These are phyloP conservation scores for Zaprionus bogoriensis DNA, from an alignment of 2,888 invertebrate genomes.

Conservation along the genomic window DNA sequence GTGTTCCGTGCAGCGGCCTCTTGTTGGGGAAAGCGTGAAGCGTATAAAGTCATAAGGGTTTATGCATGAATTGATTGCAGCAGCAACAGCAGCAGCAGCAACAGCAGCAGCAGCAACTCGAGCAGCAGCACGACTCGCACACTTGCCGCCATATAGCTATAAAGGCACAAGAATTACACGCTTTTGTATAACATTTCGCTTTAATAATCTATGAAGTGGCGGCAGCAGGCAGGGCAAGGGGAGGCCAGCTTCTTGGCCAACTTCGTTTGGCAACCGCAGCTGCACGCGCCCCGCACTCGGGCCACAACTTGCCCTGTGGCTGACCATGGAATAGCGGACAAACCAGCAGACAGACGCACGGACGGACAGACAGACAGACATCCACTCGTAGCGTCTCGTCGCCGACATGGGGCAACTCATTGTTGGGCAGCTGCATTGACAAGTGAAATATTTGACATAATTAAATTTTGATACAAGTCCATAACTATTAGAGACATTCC, in stretches of 20 bases:
- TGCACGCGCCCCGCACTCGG: slow-evolving; percentile 15
- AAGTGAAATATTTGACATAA: slow-evolving; percentile 80
- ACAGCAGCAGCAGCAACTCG: background rate
- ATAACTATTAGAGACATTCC: slow-evolving; percentile 66
- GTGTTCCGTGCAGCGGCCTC: slow-evolving; percentile 50
- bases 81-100: slow-evolving; percentile 27
- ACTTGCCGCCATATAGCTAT: slow-evolving; percentile 49
- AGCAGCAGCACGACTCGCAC: slow-evolving; percentile 16
- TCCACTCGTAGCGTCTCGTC: background rate
- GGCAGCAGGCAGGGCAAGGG: slow-evolving; percentile 7
- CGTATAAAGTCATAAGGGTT: slow-evolving; percentile 78
- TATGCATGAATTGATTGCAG: slow-evolving; percentile 78
- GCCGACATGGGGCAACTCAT: too few relatives aligned
- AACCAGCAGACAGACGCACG: background rate
- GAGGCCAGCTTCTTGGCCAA: slow-evolving; percentile 29
- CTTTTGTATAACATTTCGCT: slow-evolving; percentile 72
- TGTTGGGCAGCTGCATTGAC: slow-evolving; percentile 65
- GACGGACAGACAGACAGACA: background rate
- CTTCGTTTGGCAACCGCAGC: slow-evolving; percentile 36
- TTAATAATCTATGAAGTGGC: slow-evolving; percentile 80
- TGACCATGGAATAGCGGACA: slow-evolving; percentile 11
- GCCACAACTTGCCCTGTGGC: slow-evolving; percentile 12
- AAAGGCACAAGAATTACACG: slow-evolving; percentile 69
- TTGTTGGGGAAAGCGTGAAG: slow-evolving; percentile 77
- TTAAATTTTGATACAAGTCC: slow-evolving; percentile 79